Base-by-base conservation (phyloP, 2,888 invertebrate species). In the Buathra laborator region DNA sequence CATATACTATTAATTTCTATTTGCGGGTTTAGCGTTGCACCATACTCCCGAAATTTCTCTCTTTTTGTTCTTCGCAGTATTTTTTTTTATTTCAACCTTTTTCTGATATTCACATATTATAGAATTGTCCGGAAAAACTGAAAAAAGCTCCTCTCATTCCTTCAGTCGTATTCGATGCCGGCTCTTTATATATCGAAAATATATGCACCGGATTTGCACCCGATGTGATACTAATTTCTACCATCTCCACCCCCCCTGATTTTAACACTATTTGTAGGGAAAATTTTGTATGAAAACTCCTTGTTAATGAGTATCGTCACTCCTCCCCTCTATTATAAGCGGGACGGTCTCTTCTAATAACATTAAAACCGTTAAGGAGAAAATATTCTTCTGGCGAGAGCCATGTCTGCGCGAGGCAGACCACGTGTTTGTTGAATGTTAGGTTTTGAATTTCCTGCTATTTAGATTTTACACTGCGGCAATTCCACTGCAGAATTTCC, bases 401-500 rank as follows among this genome's bases (percentile, higher is more conserved):
- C 51, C 51, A 51, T n/a, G 51, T 51, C 51, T 51, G n/a, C n/a
- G 51, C 14, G 12, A 51, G 51, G 5, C 51, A 51, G 14, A n/a
- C 51, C 5, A n/a, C n/a, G 2, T 51, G 51, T 51, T 51, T 51
- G n/a, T 51, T n/a, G 51, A n/a, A n/a, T 51, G n/a, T n/a, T n/a
- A 12, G n/a, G 6, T 12, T 3, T 3, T 51, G n/a, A 3, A 51
- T 51, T 51, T 51, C 51, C 51, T 51, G 51, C 51, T n/a, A 51
- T 51, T 51, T 51, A n/a, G 51, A 16, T 5, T 51, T 51, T 6
- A 51, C n/a, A 5, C 51, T 51, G 12, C 51, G 14, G n/a, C 51
- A 51, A 5, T 51, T 51, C 51, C 51, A 51, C n/a, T 51, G 51
- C n/a, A 51, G n/a, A 51, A 51, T 51, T 6, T 51, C n/a, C 51